Percentiles rank a stretch among this genome's conserved stretches.
These are phyloP conservation scores for Xylota sylvarum DNA, from an alignment of 2,888 invertebrate genomes.

Conservation along the genomic window DNA sequence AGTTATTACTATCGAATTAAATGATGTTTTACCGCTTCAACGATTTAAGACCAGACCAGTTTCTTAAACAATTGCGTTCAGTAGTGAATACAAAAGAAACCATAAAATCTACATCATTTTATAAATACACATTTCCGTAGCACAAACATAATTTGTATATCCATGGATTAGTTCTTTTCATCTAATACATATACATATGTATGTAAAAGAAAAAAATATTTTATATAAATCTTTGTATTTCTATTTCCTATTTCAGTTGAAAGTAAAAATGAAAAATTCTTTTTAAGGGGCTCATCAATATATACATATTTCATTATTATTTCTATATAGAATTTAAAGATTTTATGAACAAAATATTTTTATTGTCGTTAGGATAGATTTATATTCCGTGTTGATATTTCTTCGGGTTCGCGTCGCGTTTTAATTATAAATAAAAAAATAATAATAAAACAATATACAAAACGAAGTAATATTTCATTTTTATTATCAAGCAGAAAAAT, in stretches of 20 bases:
- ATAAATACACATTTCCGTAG: background rate
- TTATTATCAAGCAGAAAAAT: conserved; percentile 49
- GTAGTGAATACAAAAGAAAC: background rate
- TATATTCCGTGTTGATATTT: conserved; percentile 72
- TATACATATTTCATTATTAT: conserved; percentile 25
- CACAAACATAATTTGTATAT: conserved; percentile 24
- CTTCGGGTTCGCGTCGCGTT: conserved; percentile 77
- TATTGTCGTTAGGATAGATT: conserved; percentile 57
- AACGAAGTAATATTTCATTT: conserved; percentile 66
- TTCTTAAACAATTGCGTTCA: background rate
- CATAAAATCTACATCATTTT: background rate
- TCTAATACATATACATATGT: background rate
- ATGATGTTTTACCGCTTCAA: background rate
- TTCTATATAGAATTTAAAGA: conserved; percentile 39
- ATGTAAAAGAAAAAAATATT: conserved; percentile 8
- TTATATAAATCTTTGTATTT: background rate
- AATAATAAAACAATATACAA: conserved; percentile 27
- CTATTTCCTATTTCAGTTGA: conserved; percentile 30
- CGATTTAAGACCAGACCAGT: background rate
- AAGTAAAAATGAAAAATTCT: background rate
- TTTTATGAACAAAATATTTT: conserved; percentile 65
- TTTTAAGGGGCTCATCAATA: conserved; percentile 42
- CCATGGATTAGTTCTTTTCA: conserved; percentile 6
- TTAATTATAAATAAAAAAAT: conserved; percentile 34
- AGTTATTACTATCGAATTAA: no score